Evolutionary conservation across 1,140 invertebrate species (phyloP), one percentile per base, ranked within the genome.

Genomic region (Pseudomyrmex sp.): DNA sequence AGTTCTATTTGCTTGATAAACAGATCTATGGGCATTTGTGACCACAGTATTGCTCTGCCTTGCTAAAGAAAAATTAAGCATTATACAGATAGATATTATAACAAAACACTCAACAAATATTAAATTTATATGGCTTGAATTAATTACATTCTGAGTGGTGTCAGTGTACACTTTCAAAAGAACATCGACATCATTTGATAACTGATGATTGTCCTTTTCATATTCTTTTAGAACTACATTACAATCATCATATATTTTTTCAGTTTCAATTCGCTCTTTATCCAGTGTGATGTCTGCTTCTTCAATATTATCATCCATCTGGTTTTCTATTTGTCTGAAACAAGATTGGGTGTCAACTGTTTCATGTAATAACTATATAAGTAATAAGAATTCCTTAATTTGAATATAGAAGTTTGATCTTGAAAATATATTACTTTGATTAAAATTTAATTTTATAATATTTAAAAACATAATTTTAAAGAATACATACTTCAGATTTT

Each of bases 1-100:
- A 92, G 88, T 84, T 93, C 91, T 48, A 93, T 84, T 65, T 93
- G 92, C 76, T 92, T 94, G 18, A 91, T 89, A 69, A 92, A 93
- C 18, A 89, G 65, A 46, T 94, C 90, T 2, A 93, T 68, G 23
- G 93, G 92, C 83, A 94, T 89, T 88, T 94, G 92, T 9, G 90
- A 91, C 93, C 93, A 94, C 3, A 91, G 75, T 20, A 90, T 82
- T 52, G 88, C 63, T 9, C 82, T 46, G 23, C 89, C 90, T 90
- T 91, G 92, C 93, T 94, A 84, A 84, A 75, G 84, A 65, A 75
- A 70, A 79, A 74, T 44, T 7, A 54, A 12, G 9, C 9, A 44
- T 23, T 9, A 10, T 20, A 62, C 23, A 35, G 35, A 35, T 3
- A 52, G 7, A 52, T 52, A 52, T 13, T 52, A 12, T 50, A 15